Conservation (phyloP, 2,888 invertebrate genomes). For the Buathra laborator region DNA sequence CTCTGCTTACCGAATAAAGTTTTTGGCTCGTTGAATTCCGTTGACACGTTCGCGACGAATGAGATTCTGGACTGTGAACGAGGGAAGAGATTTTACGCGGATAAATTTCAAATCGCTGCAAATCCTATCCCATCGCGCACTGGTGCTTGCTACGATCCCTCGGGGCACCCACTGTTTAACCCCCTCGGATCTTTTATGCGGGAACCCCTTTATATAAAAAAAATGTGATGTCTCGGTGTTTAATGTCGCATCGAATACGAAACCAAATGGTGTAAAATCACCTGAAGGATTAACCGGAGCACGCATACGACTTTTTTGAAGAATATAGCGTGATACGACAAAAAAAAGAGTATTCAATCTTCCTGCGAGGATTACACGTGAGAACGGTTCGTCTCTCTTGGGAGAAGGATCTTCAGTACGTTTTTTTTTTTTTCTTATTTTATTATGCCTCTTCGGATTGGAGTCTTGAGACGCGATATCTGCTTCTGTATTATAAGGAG, state of each 20-base stretch:
- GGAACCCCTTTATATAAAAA: constrained; percentile 68
- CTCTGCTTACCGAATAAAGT: neutral
- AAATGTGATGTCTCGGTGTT: constrained; percentile 72
- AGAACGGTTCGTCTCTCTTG: constrained; percentile 24
- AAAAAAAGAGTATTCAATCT: constrained; percentile 41
- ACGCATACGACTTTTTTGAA: constrained; percentile 19
- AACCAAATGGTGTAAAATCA: constrained; percentile 82
- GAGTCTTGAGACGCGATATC: neutral
- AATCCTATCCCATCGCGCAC: constrained; percentile 82
- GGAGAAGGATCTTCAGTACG: neutral
- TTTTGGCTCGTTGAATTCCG: constrained; percentile 29
- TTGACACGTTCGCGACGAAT: constrained; percentile 31
- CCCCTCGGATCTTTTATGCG: constrained; percentile 52
- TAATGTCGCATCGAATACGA: constrained; percentile 79
- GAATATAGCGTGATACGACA: constrained; percentile 10
- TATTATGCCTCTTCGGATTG: neutral
- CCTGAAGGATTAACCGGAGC: constrained; percentile 69
- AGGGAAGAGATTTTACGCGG: constrained; percentile 81
- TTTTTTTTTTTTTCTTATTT: neutral
- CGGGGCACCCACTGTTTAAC: constrained; percentile 43
- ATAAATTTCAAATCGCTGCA: constrained; percentile 83
- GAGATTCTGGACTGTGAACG: constrained; percentile 33
- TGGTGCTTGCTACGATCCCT: constrained; percentile 76
- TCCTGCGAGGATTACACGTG: constrained; percentile 62
- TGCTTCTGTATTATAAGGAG: neutral